phyloP scores from a whole-genome alignment of 2,888 invertebrate species.

The Ellobium chinense region DNA sequence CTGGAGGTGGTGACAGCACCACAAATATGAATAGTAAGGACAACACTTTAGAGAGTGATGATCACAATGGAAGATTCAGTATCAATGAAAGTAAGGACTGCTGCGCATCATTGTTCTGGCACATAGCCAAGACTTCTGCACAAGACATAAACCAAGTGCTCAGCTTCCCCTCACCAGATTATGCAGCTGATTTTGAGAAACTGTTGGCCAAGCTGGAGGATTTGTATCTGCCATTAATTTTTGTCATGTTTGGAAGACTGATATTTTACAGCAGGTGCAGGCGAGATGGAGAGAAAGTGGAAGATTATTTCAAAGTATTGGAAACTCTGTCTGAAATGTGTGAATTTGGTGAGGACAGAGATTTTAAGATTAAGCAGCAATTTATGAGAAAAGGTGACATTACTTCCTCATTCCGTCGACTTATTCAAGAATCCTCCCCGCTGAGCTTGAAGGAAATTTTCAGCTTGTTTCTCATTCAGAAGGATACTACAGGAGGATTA shows the following conservation, averaged over 20 bases:
- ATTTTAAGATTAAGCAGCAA: not conserved
- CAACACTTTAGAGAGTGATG: no score
- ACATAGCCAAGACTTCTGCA: no score
- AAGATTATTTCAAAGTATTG: not conserved
- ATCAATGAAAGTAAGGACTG: no score
- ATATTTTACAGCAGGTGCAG: not conserved
- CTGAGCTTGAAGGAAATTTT: not conserved
- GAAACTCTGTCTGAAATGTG: not conserved
- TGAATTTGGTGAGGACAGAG: not conserved
- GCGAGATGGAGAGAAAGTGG: not conserved
- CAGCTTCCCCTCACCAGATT: no score
- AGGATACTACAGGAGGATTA: not conserved
- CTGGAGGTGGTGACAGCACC: no score
- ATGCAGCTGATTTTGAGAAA: not conserved
- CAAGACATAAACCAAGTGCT: no score
- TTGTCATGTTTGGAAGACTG: not conserved
- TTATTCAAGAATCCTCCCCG: not conserved
- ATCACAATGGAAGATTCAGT: no score
- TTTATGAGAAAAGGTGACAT: not conserved
- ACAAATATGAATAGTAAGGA: no score
- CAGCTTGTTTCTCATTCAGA: not conserved
- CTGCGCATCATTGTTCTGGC: no score
- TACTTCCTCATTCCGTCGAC: not conserved
- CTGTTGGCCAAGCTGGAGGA: not conserved
- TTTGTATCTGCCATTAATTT: not conserved